These are phyloP conservation scores for Phalacrocorax aristotelis DNA, from an alignment of 2,113 vertebrate species.

Conservation along the genomic window DNA sequence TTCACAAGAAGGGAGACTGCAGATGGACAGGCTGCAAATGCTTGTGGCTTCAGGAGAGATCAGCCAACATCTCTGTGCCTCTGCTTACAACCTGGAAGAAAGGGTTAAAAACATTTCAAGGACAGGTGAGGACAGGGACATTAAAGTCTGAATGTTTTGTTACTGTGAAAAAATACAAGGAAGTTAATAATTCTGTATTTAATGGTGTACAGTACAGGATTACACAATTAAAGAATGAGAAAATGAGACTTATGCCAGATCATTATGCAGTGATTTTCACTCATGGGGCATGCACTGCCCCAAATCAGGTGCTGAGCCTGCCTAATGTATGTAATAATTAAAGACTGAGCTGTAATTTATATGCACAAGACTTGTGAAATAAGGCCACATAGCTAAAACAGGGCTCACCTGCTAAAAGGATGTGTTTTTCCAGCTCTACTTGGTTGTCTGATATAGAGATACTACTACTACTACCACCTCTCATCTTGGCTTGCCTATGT, in stretches of 20 bases:
- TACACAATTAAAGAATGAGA: not conserved
- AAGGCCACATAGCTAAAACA: not conserved
- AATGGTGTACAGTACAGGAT: not conserved
- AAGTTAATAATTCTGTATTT: not conserved
- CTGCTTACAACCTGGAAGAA: fast-evolving
- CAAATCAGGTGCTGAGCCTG: not conserved
- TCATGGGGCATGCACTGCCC: not conserved
- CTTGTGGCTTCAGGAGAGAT: not conserved
- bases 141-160: not conserved
- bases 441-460: not conserved
- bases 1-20: not conserved
- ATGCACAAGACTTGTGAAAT: not conserved
- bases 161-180: not conserved
- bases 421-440: not conserved
- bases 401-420: not conserved
- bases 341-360: not conserved
- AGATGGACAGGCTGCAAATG: too few species aligned
- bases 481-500: not conserved
- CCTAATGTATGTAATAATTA: not conserved
- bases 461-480: not conserved
- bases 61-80: fast-evolving
- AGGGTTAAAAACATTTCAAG: not conserved
- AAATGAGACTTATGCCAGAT: not conserved
- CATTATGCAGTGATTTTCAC: not conserved
- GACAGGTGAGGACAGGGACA: not conserved